These are phyloP conservation scores for Pyrrhosoma nymphula DNA, from an alignment of 2,888 invertebrate species.

Conservation along the genomic window DNA sequence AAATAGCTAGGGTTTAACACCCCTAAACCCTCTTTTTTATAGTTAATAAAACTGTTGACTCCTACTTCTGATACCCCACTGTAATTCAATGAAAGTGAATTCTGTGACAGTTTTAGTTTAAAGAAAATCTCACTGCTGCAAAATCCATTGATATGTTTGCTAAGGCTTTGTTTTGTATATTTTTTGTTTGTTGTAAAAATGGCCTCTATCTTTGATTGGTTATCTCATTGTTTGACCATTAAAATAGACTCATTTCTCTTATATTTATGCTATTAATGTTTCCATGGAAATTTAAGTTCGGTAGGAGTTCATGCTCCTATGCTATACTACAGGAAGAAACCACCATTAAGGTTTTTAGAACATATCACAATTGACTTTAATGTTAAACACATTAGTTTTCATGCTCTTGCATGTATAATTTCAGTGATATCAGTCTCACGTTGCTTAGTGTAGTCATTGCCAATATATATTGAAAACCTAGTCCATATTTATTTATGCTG, in stretches of 20 bases:
- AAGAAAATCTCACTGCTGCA: neutral
- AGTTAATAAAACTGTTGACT: too few species aligned
- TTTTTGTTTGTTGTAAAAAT: neutral
- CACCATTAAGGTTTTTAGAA: constrained; percentile 41
- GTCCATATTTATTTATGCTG: constrained; percentile 10
- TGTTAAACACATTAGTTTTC: constrained; percentile 58
- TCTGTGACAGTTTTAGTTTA: neutral
- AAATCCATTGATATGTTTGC: neutral
- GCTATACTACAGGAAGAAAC: constrained; percentile 28
- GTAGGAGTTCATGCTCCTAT: neutral
- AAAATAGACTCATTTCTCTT: too few species aligned
- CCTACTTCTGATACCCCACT: too few species aligned
- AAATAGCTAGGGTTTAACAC: too few species aligned
- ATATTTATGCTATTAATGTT: neutral
- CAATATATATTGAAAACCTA: constrained; percentile 39
- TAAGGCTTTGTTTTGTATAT: neutral
- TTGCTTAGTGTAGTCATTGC: constrained; percentile 13
- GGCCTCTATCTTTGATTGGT: neutral
- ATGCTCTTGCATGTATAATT: constrained; percentile 35
- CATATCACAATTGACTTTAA: constrained; percentile 62
- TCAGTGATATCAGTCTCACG: constrained; percentile 52
- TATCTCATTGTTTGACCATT: too few species aligned
- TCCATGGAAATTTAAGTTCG: neutral
- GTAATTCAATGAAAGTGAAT: neutral
- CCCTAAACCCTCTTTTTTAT: too few species aligned